Evolutionary conservation across 2,888 invertebrate genomes (phyloP), one percentile per base, ranked within the genome.

Genomic region (Frankliniella intonsa): DNA sequence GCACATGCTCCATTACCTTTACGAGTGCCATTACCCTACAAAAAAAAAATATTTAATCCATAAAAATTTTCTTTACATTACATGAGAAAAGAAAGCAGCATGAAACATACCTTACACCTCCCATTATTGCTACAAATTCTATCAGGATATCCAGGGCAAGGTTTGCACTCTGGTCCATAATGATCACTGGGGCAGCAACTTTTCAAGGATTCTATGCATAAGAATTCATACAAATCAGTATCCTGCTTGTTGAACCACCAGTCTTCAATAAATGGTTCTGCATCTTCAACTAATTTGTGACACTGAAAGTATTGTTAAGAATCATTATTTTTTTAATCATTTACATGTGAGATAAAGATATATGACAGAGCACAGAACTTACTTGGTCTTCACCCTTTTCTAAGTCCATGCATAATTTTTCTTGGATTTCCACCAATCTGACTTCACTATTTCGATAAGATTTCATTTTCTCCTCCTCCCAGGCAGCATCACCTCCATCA

Each of bases 401-500:
- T 0, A 93, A 90, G 83, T 95, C 95, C 22, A 91, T 91, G 87
- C 98, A 98, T 11, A 97, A 88, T 38, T 92, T 90, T 86, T 98
- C 97, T 88, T 97, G 94, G 82, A 98, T 96, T 88, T 98, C 98
- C 19, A 96, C 92, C 76, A 98, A 89, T 81, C 98, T 91, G 49
- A 97, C 93, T 90, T 97, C 98, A 87, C 97, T 96, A 14, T 91
- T 93, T 84, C 93, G 92, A 87, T 97, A 97, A 1, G 93, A 92
- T 81, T 93, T 92, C 82, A 95, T 88, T 85, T 95, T 95, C 86
- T 95, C 93, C 87, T 96, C 95, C 87, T 97, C 97, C 96, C 97
- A 97, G 9, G 95, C 96, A 0, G 96, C 92, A 87, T 97, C 97
- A 0, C 97, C 97, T 7, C 97, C 97, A 85, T 95, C 97, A 88